A percentile compares a stretch with the other conserved stretches of the same genome.
These are phyloP conservation scores for Suillia variegata DNA, from an alignment of 2,888 invertebrate species.

Conservation along the genomic window DNA sequence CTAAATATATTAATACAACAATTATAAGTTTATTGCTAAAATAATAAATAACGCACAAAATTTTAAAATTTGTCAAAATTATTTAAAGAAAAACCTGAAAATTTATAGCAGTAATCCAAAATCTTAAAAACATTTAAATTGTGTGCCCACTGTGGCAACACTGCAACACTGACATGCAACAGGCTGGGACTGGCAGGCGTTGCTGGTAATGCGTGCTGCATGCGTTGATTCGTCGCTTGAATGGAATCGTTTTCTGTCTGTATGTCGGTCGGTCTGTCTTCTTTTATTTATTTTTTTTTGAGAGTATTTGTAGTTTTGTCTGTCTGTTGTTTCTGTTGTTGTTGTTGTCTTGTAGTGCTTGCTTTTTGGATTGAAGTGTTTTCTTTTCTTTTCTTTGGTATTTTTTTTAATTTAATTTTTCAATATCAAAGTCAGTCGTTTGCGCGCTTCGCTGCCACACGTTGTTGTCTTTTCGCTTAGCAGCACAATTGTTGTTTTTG, in stretches of 20 bases:
- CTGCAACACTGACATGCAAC: too few relatives aligned
- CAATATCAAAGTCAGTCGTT: conserved; percentile 1
- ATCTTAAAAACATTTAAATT: too few relatives aligned
- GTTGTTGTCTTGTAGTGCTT: not conserved
- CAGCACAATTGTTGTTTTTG: not conserved
- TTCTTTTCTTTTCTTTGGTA: not conserved
- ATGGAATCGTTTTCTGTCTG: too few relatives aligned
- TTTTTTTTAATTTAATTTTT: not conserved
- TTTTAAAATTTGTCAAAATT: too few relatives aligned
- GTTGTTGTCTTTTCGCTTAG: not conserved
- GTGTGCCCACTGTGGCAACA: too few relatives aligned
- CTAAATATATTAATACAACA: too few relatives aligned
- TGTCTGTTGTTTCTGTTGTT: not conserved
- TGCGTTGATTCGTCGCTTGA: conserved; percentile 4
- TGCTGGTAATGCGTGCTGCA: conserved; percentile 7
- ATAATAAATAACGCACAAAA: too few relatives aligned
- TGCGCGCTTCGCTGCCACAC: not conserved
- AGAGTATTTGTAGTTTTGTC: not conserved
- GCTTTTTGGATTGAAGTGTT: not conserved
- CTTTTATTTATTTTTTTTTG: not conserved
- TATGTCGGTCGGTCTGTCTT: too few relatives aligned
- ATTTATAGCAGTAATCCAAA: too few relatives aligned
- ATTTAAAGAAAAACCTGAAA: too few relatives aligned
- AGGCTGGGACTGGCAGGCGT: too few relatives aligned
- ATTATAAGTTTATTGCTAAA: too few relatives aligned